Evolutionary conservation across 2,113 vertebrate genomes (phyloP).

Genomic region (Lophotis ruficrista): DNA sequence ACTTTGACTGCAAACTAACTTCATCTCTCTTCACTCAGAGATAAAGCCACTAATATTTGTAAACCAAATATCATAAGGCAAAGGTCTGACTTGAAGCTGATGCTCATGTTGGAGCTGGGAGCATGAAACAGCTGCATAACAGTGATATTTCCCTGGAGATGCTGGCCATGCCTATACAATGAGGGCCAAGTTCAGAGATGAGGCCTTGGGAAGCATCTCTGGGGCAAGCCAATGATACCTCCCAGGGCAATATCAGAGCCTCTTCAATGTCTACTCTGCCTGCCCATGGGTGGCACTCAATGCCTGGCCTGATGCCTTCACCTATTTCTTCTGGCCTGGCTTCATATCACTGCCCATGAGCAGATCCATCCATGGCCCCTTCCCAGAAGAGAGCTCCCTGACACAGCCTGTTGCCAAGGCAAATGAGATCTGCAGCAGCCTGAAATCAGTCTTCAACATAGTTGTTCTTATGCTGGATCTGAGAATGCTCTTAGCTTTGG

Average conservation of each 20-base stretch:
- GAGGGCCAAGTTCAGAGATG: background rate
- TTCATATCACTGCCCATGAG: background rate
- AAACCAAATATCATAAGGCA: background rate
- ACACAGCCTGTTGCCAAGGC: background rate
- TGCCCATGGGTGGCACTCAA: background rate
- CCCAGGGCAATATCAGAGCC: background rate
- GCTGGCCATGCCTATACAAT: background rate
- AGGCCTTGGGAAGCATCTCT: background rate
- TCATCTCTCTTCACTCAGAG: slow-evolving; percentile 37
- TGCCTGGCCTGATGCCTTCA: background rate
- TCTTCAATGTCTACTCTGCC: background rate
- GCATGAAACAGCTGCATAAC: background rate
- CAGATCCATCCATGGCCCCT: background rate
- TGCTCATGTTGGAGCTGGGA: background rate
- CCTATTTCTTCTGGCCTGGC: background rate
- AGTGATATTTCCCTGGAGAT: background rate
- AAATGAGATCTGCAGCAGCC: background rate
- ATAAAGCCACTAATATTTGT: slow-evolving; percentile 35
- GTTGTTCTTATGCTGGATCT: background rate
- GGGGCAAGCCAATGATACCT: background rate
- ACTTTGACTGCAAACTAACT: slow-evolving; percentile 54
- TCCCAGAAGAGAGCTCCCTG: background rate
- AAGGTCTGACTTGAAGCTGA: slow-evolving; percentile 24
- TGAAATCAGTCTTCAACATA: background rate
- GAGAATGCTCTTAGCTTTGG: background rate